phyloP scores from a whole-genome alignment of 2,113 vertebrate genomes.

The Neodon shergylaensis region DNA sequence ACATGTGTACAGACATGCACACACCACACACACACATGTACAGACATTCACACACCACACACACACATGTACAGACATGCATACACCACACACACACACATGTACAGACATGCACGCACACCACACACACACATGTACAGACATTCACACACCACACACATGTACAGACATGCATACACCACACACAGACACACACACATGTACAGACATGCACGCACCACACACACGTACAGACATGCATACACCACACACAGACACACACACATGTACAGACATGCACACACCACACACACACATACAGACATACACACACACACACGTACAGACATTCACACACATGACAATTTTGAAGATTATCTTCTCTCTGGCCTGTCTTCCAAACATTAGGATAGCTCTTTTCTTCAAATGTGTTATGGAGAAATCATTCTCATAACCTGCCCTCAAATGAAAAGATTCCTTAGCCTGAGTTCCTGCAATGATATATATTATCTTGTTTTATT shows the following conservation, averaged over 20 bases:
- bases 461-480: conserved; percentile 4
- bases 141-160: background rate
- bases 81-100: too few relatives aligned
- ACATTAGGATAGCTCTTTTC: background rate
- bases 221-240: background rate
- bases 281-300: background rate
- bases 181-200: too few relatives aligned
- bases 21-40: background rate
- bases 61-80: too few relatives aligned
- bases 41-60: background rate
- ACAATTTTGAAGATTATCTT: background rate
- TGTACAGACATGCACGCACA: background rate
- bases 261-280: background rate
- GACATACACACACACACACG: background rate
- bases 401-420: background rate
- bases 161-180: too few relatives aligned
- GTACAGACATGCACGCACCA: background rate
- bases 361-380: background rate
- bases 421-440: background rate
- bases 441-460: conserved; percentile 8
- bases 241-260: too few relatives aligned
- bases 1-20: background rate
- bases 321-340: background rate
- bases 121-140: background rate
- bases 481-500: conserved; percentile 10